These are phyloP conservation scores for Antechinus flavipes DNA, from an alignment of 2,113 vertebrate species.

Conservation along the genomic window DNA sequence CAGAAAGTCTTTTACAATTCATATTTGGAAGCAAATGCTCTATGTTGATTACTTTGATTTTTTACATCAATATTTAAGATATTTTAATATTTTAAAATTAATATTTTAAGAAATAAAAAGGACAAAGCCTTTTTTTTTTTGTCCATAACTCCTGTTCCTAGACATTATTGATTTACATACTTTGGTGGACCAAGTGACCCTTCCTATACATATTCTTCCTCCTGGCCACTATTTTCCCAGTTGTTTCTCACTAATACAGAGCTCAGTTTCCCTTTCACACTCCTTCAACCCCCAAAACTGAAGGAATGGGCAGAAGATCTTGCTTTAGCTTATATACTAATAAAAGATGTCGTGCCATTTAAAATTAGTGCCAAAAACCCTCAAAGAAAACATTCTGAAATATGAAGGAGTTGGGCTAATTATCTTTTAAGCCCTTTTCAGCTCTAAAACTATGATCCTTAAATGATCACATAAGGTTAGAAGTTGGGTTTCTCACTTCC, in stretches of 20 bases:
- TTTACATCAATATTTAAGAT: neutral
- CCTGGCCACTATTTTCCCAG: neutral
- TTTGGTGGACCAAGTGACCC: neutral
- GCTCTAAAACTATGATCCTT: neutral
- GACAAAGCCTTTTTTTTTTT: neutral
- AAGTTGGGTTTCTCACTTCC: neutral
- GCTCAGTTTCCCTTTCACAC: neutral
- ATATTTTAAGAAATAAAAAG: neutral
- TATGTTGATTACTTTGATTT: neutral
- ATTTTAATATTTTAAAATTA: no score
- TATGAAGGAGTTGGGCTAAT: neutral
- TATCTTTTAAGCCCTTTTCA: neutral
- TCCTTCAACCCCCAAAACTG: neutral
- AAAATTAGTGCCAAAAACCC: neutral
- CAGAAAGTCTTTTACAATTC: neutral
- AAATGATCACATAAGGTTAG: neutral
- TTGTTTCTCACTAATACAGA: neutral
- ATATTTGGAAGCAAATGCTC: neutral
- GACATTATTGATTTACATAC: no score
- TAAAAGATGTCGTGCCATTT: neutral
- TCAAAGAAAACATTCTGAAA: neutral
- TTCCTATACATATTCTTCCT: neutral
- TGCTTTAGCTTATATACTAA: neutral
- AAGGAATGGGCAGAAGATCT: neutral
- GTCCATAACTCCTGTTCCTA: neutral